phyloP scores from a whole-genome alignment of 2,888 invertebrate species.

The Calliopum simillimum region DNA sequence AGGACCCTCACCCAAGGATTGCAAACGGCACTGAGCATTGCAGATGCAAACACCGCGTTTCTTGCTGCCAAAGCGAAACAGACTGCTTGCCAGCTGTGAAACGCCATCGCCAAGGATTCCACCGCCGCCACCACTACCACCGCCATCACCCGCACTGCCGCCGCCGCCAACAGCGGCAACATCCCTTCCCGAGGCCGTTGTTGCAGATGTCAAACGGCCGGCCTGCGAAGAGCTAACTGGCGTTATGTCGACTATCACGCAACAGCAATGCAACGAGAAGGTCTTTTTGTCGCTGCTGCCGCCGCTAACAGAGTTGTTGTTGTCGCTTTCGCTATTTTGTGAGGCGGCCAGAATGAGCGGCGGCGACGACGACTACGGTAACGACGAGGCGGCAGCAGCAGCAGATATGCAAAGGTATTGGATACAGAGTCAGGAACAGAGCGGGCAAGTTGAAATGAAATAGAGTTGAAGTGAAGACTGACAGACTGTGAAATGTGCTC shows the following conservation, averaged over 20 bases:
- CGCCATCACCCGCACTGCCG: slow-evolving; percentile 55
- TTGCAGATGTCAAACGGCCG: slow-evolving; percentile 67
- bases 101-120: slow-evolving; percentile 63
- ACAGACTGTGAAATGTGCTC: no score
- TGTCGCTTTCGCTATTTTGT: slow-evolving; percentile 66
- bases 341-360: slow-evolving; percentile 68
- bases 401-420: slow-evolving; percentile 5
- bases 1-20: slow-evolving; percentile 60
- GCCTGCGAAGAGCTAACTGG: slow-evolving; percentile 64
- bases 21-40: slow-evolving; percentile 65
- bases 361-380: slow-evolving; percentile 41
- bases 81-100: slow-evolving; percentile 63
- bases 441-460: slow-evolving; percentile 8
- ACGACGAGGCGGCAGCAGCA: slow-evolving; percentile 10
- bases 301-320: slow-evolving; percentile 62
- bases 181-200: slow-evolving; percentile 68
- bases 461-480: not conserved
- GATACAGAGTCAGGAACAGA: slow-evolving; percentile 40
- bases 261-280: slow-evolving; percentile 69
- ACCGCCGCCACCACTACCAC: slow-evolving; percentile 56
- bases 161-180: slow-evolving; percentile 62
- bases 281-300: slow-evolving; percentile 67
- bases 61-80: slow-evolving; percentile 66
- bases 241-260: slow-evolving; percentile 69
- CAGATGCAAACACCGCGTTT: slow-evolving; percentile 66